Percentiles rank a stretch among this genome's conserved stretches.
These are phyloP conservation scores for Hippocampus mohnikei DNA, from an alignment of 2,113 vertebrate genomes.

Conservation along the genomic window DNA sequence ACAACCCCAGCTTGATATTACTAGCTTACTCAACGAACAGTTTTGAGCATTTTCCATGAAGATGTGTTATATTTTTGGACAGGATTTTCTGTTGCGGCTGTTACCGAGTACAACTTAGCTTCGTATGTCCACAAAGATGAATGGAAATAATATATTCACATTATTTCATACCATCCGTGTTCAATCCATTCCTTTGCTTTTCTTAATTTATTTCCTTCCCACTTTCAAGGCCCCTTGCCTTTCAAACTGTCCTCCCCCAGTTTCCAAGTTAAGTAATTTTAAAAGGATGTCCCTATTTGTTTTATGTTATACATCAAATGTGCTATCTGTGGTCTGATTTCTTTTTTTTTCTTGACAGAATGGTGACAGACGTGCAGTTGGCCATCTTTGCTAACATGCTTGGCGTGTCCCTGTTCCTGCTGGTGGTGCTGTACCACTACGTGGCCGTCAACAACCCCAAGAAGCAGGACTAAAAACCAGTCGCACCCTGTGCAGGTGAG, in stretches of 20 bases:
- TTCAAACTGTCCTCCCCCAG: neutral
- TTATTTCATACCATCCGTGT: too few species aligned
- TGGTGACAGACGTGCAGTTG: constrained; percentile 96
- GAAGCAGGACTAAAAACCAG: constrained; percentile 79
- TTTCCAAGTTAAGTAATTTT: neutral
- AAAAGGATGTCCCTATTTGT: neutral
- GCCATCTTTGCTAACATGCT: constrained; percentile 98
- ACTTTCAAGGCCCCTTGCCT: too few species aligned
- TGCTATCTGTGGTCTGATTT: neutral
- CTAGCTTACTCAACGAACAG: constrained; percentile 6
- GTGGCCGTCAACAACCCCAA: constrained; percentile 98
- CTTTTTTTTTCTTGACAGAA: constrained; percentile 63
- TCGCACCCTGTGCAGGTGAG: constrained; percentile 30
- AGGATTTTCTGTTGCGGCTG: too few species aligned
- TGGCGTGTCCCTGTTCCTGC: constrained; percentile 92
- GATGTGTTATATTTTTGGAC: too few species aligned
- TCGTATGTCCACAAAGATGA: too few species aligned
- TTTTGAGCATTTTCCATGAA: neutral
- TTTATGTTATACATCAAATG: neutral
- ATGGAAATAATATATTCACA: too few species aligned
- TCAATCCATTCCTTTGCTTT: too few species aligned
- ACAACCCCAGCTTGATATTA: neutral
- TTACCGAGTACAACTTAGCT: too few species aligned
- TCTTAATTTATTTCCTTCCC: too few species aligned
- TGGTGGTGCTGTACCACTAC: constrained; percentile 95